These are phyloP conservation scores for Coecobrya sp. DNA, from an alignment of 2,888 invertebrate genomes.

Conservation along the genomic window DNA sequence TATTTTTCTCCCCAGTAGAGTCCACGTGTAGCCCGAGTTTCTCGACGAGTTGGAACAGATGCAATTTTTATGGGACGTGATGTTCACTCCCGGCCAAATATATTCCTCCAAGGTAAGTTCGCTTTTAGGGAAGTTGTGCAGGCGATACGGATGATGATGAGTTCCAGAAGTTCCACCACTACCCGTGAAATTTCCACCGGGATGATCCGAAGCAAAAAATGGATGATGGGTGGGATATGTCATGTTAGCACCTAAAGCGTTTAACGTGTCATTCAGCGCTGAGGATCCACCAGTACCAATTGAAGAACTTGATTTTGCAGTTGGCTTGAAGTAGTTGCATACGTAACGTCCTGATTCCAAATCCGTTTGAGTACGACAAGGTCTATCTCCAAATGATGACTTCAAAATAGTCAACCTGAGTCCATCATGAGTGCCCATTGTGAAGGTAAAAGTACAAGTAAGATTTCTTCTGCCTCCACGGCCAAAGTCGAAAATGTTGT, in stretches of 20 bases:
- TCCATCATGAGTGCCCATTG: slow-evolving; percentile 82
- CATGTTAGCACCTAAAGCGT: slow-evolving; percentile 21
- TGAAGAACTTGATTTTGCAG: slow-evolving; percentile 35
- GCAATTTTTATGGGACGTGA: slow-evolving; percentile 84
- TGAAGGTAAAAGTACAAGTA: slow-evolving; percentile 87
- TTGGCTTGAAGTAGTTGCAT: slow-evolving; percentile 81
- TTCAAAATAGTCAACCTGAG: slow-evolving; percentile 81
- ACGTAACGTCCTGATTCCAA: slow-evolving; percentile 85
- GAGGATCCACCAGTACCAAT: background rate
- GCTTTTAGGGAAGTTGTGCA: slow-evolving; percentile 60
- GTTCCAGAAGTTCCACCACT: slow-evolving; percentile 34
- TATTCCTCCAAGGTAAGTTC: slow-evolving; percentile 83
- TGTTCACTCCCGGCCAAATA: slow-evolving; percentile 85
- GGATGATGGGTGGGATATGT: slow-evolving; percentile 65
- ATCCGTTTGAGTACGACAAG: slow-evolving; percentile 84
- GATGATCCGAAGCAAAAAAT: slow-evolving; percentile 60
- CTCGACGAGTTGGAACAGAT: slow-evolving; percentile 85
- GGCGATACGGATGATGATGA: slow-evolving; percentile 56
- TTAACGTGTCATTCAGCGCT: slow-evolving; percentile 61
- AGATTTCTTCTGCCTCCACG: slow-evolving; percentile 94
- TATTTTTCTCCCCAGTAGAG: slow-evolving; percentile 84
- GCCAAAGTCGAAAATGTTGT: slow-evolving; percentile 95
- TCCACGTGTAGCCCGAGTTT: slow-evolving; percentile 81
- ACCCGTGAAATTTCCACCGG: slow-evolving; percentile 66
- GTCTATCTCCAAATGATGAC: slow-evolving; percentile 85